A percentile compares a stretch with the other conserved stretches of the same genome.
phyloP scores from a whole-genome alignment of 2,113 vertebrate genomes.

The Festucalex cinctus region DNA sequence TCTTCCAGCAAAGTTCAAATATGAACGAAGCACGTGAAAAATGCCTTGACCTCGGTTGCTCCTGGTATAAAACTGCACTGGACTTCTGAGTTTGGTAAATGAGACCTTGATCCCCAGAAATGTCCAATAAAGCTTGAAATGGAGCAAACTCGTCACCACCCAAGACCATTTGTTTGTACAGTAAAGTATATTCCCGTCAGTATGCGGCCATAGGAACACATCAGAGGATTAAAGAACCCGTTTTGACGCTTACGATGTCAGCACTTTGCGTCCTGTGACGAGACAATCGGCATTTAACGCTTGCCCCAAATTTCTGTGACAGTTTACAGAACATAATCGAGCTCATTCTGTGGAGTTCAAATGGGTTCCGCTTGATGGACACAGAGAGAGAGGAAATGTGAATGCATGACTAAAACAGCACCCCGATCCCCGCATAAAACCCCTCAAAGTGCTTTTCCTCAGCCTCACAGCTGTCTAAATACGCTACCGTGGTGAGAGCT shows the following conservation, averaged over 20 bases:
- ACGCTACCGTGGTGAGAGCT: slow-evolving; percentile 41
- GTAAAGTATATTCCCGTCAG: background rate
- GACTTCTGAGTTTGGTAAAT: too few relatives aligned
- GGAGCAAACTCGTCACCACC: background rate
- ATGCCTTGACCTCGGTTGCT: background rate
- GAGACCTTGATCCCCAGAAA: too few relatives aligned
- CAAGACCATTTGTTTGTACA: background rate
- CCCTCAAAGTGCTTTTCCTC: slow-evolving; percentile 34
- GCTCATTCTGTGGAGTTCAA: slow-evolving; percentile 20
- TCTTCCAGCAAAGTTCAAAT: slow-evolving; percentile 18
- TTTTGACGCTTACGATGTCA: too few relatives aligned
- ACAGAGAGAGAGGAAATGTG: slow-evolving; percentile 34
- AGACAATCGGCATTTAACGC: too few relatives aligned
- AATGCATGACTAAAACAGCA: slow-evolving; percentile 25
- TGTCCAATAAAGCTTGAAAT: background rate
- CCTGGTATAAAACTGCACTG: too few relatives aligned
- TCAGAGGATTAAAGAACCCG: too few relatives aligned
- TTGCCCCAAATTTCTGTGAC: slow-evolving; percentile 12
- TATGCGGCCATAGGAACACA: too few relatives aligned
- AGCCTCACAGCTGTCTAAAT: slow-evolving; percentile 58
- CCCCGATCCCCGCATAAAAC: slow-evolving; percentile 30
- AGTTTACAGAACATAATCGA: slow-evolving; percentile 45
- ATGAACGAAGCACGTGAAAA: background rate
- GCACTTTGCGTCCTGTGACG: too few relatives aligned
- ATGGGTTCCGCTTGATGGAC: slow-evolving; percentile 37